Evolutionary conservation across 2,888 invertebrate species (phyloP).

Genomic region (Eledone cirrhosa): DNA sequence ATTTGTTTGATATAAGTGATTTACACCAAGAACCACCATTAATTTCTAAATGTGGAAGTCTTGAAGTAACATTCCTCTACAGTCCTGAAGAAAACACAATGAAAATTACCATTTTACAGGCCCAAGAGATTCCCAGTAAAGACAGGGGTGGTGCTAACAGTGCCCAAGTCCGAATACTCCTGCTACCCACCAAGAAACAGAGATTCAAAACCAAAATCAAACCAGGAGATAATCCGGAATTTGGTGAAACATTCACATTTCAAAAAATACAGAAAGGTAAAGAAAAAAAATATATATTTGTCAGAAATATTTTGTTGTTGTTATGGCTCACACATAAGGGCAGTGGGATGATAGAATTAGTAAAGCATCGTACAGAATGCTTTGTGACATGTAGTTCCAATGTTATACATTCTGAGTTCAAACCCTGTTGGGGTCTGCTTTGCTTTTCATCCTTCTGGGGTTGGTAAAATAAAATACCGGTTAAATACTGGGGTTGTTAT

Average conservation of each 20-base stretch:
- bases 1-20: constrained; percentile 68
- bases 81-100: constrained; percentile 91
- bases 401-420: too few species aligned
- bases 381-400: too few species aligned
- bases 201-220: constrained; percentile 93
- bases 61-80: constrained; percentile 88
- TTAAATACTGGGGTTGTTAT: too few species aligned
- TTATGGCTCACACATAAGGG: too few species aligned
- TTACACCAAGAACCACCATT: constrained; percentile 61
- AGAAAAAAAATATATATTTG: background rate
- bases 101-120: constrained; percentile 91
- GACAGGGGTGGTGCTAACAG: constrained; percentile 61
- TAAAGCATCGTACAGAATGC: too few species aligned
- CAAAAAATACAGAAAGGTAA: constrained; percentile 76
- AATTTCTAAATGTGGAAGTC: constrained; percentile 74
- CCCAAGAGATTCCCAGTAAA: constrained; percentile 79
- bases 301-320: too few species aligned
- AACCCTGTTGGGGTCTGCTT: too few species aligned
- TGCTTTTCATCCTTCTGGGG: too few species aligned
- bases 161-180: constrained; percentile 78
- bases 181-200: constrained; percentile 91
- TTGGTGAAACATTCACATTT: constrained; percentile 90
- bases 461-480: too few species aligned
- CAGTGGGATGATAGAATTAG: too few species aligned
- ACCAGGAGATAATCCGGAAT: constrained; percentile 89